A percentile compares a stretch with the other conserved stretches of the same genome.
These are phyloP conservation scores for Etheostoma cragini DNA, from an alignment of 2,113 vertebrate species.

Conservation along the genomic window DNA sequence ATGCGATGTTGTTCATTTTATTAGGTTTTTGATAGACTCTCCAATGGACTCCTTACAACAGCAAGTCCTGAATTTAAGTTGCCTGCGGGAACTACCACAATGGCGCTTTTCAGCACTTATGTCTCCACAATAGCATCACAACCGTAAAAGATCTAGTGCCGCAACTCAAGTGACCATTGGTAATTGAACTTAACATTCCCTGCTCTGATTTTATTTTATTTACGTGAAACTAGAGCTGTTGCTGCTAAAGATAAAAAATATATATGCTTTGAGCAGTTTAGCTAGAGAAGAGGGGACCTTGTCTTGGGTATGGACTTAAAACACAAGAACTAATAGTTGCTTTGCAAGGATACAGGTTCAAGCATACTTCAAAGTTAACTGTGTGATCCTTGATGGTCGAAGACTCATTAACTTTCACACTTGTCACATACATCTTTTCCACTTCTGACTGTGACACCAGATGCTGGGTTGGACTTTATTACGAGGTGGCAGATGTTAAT, in stretches of 20 bases:
- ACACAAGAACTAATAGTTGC: not conserved
- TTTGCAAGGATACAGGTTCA: not conserved
- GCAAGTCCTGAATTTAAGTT: slow-evolving; percentile 10
- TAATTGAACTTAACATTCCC: slow-evolving; percentile 42
- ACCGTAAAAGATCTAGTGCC: no score
- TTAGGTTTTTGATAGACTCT: not conserved
- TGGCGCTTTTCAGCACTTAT: no score
- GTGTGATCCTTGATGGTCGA: not conserved
- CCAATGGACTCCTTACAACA: not conserved
- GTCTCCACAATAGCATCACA: no score
- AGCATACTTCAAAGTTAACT: not conserved
- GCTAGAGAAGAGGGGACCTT: not conserved
- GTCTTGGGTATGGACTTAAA: not conserved
- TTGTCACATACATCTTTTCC: not conserved
- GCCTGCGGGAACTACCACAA: no score
- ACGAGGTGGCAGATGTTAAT: not conserved
- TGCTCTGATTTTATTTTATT: slow-evolving; percentile 21
- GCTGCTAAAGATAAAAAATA: slow-evolving; percentile 6
- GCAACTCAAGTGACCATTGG: slow-evolving; percentile 35
- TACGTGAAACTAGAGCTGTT: slow-evolving; percentile 20
- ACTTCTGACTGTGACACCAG: not conserved
- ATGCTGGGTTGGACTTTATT: not conserved
- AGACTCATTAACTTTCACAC: not conserved
- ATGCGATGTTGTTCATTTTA: slow-evolving; percentile 2
- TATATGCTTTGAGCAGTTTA: slow-evolving; percentile 11